These are phyloP conservation scores for Cinclus mexicanus DNA, from an alignment of 2,113 vertebrate genomes.

Conservation along the genomic window DNA sequence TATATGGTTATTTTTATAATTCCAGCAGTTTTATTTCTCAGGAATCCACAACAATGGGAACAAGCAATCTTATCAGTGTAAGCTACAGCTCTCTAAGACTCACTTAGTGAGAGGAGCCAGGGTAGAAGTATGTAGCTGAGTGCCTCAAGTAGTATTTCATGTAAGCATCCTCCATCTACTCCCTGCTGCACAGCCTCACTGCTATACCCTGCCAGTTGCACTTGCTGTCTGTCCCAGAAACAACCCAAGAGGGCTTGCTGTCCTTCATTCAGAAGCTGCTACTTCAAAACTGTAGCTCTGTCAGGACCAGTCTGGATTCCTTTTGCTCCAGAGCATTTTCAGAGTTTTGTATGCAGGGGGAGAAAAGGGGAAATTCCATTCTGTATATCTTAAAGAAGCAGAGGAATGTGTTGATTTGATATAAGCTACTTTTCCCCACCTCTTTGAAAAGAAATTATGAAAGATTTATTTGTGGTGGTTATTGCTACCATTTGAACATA, in stretches of 20 bases:
- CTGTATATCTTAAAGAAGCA: background rate
- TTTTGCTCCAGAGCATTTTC: background rate
- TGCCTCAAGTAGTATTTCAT: background rate
- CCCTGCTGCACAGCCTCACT: background rate
- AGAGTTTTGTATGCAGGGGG: background rate
- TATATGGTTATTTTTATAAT: background rate
- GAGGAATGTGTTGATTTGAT: background rate
- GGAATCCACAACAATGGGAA: background rate
- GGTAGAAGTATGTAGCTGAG: background rate
- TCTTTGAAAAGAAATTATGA: background rate
- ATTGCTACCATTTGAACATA: background rate
- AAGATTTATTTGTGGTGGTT: background rate
- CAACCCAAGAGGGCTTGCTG: background rate
- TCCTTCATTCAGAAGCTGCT: background rate
- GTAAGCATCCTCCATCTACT: background rate
- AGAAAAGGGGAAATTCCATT: background rate
- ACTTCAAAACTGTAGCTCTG: fast-evolving
- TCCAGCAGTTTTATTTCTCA: background rate
- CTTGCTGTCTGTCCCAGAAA: background rate
- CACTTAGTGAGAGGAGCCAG: background rate
- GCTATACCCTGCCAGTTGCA: background rate
- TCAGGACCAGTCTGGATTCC: background rate
- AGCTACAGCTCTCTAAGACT: background rate
- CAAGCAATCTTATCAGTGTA: background rate
- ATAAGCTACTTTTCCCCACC: background rate